phyloP scores from a whole-genome alignment of 2,113 vertebrate species.

The Phodopus roborovskii region DNA sequence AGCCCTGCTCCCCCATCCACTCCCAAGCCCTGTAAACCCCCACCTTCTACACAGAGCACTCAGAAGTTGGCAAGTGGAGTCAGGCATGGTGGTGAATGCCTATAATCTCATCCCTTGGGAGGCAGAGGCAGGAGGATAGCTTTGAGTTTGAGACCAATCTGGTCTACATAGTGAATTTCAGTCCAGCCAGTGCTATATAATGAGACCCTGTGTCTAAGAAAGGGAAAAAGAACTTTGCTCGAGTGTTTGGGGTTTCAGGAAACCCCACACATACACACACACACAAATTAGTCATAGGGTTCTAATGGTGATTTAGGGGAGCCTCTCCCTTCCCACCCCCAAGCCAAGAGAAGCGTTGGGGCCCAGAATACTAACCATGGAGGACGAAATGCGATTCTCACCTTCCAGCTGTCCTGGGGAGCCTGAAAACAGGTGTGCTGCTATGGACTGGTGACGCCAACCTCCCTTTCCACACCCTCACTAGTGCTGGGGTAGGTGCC shows the following conservation, averaged over 20 bases:
- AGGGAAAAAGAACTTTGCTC: not conserved
- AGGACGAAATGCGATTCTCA: not conserved
- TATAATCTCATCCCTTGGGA: not conserved
- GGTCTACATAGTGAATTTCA: not conserved
- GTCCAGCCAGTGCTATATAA: not conserved
- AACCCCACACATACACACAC: not conserved
- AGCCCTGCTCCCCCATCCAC: not conserved
- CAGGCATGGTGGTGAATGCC: not conserved
- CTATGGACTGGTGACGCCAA: not conserved
- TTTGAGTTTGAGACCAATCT: not conserved
- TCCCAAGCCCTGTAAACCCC: not conserved
- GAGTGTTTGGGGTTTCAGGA: constrained; percentile 14
- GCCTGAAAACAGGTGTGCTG: not conserved
- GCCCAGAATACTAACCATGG: not conserved
- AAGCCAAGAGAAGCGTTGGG: not conserved
- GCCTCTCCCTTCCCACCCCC: not conserved
- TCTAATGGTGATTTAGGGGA: not conserved
- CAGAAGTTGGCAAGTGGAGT: not conserved
- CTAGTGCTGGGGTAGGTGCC: not conserved
- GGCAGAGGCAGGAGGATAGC: not conserved
- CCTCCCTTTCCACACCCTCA: not conserved
- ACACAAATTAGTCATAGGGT: not conserved
- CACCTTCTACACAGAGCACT: not conserved
- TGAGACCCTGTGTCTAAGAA: not conserved
- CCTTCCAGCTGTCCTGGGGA: not conserved